Conservation (phyloP, 2,797 vertebrate species). For the Sylvia borin region DNA sequence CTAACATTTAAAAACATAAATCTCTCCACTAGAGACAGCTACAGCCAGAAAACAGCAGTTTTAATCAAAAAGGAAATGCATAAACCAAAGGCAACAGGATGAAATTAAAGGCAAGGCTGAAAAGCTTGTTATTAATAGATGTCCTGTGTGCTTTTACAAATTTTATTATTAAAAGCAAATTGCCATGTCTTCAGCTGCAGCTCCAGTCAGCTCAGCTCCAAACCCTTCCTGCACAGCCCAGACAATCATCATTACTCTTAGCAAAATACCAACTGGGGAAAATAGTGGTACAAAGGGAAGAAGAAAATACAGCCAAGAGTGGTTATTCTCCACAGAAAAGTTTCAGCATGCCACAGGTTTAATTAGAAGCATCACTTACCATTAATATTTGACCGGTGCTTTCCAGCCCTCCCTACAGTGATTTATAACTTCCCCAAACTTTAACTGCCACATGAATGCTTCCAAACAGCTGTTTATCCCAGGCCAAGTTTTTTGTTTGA, state of each 20-base stretch:
- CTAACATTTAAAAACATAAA: neutral
- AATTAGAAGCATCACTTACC: neutral
- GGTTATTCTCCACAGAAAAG: neutral
- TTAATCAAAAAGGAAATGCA: neutral
- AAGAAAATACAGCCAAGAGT: neutral
- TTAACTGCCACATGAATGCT: rapidly evolving
- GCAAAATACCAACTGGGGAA: neutral
- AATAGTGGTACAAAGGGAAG: neutral
- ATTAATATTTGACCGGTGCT: neutral
- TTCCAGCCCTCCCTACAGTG: neutral
- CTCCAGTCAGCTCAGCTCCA: neutral
- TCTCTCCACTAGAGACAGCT: neutral
- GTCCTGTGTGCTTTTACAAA: neutral
- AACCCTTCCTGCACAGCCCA: neutral
- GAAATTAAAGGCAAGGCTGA: constrained; percentile 3
- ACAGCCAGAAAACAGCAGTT: neutral
- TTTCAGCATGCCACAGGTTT: neutral
- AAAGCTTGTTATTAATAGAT: constrained; percentile 26
- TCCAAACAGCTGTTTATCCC: neutral
- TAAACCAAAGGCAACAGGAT: constrained; percentile 30
- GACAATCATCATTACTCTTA: neutral
- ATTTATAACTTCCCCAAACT: neutral
- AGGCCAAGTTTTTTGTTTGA: neutral
- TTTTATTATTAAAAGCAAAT: constrained; percentile 14
- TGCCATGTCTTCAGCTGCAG: neutral